These are phyloP conservation scores for Nasonovia ribisnigri DNA, from an alignment of 2,888 invertebrate species.

Conservation along the genomic window DNA sequence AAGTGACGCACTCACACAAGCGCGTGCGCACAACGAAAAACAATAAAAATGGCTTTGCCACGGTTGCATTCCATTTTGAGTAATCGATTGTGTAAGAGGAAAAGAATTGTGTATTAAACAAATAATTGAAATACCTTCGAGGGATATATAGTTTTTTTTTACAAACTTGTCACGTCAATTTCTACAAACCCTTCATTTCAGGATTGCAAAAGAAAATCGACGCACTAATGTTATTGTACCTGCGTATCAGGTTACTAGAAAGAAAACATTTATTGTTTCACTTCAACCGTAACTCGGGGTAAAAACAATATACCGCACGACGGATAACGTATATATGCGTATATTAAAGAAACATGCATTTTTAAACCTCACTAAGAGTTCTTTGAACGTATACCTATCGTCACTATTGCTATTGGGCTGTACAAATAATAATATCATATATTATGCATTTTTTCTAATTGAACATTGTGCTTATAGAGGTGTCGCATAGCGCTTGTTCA, in stretches of 20 bases:
- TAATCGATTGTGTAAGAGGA: slow-evolving; percentile 12
- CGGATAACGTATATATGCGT: too few relatives aligned
- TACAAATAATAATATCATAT: not conserved
- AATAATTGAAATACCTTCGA: slow-evolving; percentile 19
- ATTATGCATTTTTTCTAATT: not conserved
- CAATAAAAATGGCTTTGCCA: slow-evolving; percentile 10
- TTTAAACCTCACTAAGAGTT: not conserved
- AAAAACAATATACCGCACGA: not conserved
- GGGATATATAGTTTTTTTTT: not conserved
- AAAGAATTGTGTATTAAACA: slow-evolving; percentile 42
- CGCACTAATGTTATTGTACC: slow-evolving; percentile 7
- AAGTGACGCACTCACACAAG: not conserved
- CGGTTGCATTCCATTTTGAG: not conserved
- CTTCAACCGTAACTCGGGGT: not conserved
- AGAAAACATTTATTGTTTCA: slow-evolving; percentile 11
- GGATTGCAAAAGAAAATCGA: not conserved
- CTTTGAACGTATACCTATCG: not conserved
- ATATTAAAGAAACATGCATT: not conserved
- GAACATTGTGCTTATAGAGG: not conserved
- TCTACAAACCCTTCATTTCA: not conserved
- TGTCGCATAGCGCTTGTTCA: not conserved
- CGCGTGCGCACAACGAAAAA: not conserved
- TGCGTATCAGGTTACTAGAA: not conserved
- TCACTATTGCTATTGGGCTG: not conserved
- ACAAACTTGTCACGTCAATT: slow-evolving; percentile 7